Evolutionary conservation across 2,888 invertebrate species (phyloP), one percentile per base, ranked within the genome.

Genomic region (Seira musarum): DNA sequence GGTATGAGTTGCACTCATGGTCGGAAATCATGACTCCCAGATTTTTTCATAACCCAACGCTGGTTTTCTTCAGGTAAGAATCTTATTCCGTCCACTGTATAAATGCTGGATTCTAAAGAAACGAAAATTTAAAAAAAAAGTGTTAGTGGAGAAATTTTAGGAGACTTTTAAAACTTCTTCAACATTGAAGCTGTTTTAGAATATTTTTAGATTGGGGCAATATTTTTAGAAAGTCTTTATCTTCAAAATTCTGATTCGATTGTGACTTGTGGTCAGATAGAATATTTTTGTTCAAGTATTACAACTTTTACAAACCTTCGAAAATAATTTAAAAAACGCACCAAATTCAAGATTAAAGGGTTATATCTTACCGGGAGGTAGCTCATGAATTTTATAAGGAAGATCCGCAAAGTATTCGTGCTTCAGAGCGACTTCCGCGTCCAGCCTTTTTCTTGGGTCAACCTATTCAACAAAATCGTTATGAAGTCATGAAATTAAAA

Each of bases 281-380:
- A n/a, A n/a, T n/a, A n/a, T n/a, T n/a, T n/a, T 49, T 13, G 65
- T 40, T 21, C 17, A 17, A 63, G 5, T 19, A 63, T 75, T 21
- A 61, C 6, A n/a, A 35, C 19, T 46, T 70, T 30, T 13, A 35
- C 5, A 2, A 65, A 64, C 13, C 8, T 10, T 17, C 30, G 19
- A 74, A 65, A 70, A 82, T 75, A 63, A 69, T 70, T 66, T 63
- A 67, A 69, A 53, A 40, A 60, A 40, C 49, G 22, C 68, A 73
- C 79, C 24, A n/a, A n/a, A n/a, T n/a, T n/a, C n/a, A n/a, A n/a
- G n/a, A n/a, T n/a, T n/a, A n/a, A n/a, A n/a, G n/a, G n/a, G n/a
- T n/a, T n/a, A n/a, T n/a, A n/a, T n/a, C 93, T 92, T 89, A 98
- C 98, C 96, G 89, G 97, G 96, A 87, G 96, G 96, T 90, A 99